Base-by-base conservation (phyloP, 2,797 vertebrate genomes). In the Protonibea diacanthus region DNA sequence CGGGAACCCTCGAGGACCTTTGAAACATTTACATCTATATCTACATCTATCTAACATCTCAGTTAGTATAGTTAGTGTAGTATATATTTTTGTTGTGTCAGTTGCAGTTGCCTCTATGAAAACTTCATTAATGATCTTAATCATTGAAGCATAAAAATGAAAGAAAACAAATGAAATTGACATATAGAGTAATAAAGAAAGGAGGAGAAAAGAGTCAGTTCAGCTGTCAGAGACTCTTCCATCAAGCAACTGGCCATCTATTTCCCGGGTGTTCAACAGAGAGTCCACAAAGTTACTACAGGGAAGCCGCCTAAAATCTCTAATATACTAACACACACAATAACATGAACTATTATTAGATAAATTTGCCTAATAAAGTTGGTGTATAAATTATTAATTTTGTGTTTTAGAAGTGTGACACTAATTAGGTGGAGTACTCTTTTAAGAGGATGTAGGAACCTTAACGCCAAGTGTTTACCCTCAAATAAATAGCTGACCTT, bases 401-500 rank as follows among this genome's bases (percentile, higher is more conserved):
- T 3, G 1, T 38, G 18, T 27, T 23, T 9, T 9, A 48, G 27
- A 44, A 61, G 11, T 18, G 12, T 9, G 15, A 44, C 5, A 1
- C 29, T 29, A 29, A 29, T 29, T 29, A 29, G 29, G 5, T 29
- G 29, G 29, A 29, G 29, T 44, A 23, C 23, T 61, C 17, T 21
- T 66, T 62, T 45, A 40, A 25, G 58, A 57, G 13, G 55, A 47
- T 65, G 56, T 12, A 27, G 33, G 57, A 29, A 27, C 59, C 48
- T 59, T 29, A 29, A 73, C 78, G 48, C 23, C 5, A 18, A 42
- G n/a, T 56, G 14, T 38, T 14, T 51, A 20, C 55, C 47, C 23
- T 21, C 6, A 52, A 67, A 58, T 51, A 57, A 33, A 65, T 15
- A 11, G 45, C 67, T 49, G 27, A 70, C 58, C 42, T 61, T 38